Conservation (phyloP, 2,888 invertebrate genomes). For the Sphinx pinastri region DNA sequence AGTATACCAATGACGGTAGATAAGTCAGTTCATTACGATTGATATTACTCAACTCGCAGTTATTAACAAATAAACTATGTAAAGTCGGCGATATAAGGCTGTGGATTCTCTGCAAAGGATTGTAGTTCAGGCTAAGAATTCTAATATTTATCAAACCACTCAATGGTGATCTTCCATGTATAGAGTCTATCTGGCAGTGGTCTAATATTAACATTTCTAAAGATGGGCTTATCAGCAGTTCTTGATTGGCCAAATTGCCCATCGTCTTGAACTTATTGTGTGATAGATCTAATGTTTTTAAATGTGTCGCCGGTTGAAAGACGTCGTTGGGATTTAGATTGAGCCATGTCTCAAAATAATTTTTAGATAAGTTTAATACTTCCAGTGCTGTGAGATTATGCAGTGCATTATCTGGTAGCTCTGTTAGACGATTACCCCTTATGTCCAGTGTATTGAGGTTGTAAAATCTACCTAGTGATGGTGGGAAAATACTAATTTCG, state of each 20-base stretch:
- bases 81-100: conserved; percentile 79
- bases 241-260: conserved; percentile 72
- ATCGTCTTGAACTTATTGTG: conserved; percentile 84
- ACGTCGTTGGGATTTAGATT: conserved; percentile 82
- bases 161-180: conserved; percentile 78
- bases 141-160: conserved; percentile 80
- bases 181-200: conserved; percentile 84
- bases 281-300: conserved; percentile 86
- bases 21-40: conserved; percentile 81
- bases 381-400: conserved; percentile 82
- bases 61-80: conserved; percentile 82
- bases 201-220: conserved; percentile 85
- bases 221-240: conserved; percentile 83
- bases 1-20: conserved; percentile 83
- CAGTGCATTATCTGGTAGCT: conserved; percentile 75
- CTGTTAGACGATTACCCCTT: conserved; percentile 80
- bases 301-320: conserved; percentile 72
- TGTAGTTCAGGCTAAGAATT: conserved; percentile 80
- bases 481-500: conserved; percentile 82
- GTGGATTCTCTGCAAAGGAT: conserved; percentile 76
- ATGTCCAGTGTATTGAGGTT: conserved; percentile 65
- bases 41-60: conserved; percentile 81
- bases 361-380: conserved; percentile 85
- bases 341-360: conserved; percentile 84
- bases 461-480: conserved; percentile 53